phyloP scores from a whole-genome alignment of 2,113 vertebrate genomes.

The Globicephala melas region DNA sequence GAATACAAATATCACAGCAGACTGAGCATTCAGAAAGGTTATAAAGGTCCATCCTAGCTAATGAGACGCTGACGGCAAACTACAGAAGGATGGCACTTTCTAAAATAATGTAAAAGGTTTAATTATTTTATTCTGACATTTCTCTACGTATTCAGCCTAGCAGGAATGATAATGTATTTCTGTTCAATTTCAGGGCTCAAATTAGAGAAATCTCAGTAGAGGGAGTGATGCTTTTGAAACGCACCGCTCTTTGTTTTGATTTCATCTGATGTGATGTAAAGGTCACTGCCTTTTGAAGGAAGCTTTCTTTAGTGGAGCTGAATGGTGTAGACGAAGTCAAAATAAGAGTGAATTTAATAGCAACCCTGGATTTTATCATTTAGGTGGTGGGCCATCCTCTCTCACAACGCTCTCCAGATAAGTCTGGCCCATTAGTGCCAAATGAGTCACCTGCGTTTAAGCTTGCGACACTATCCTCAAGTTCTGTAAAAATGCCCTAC shows the following conservation, averaged over 20 bases:
- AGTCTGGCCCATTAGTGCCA: background rate
- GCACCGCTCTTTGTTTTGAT: constrained; percentile 18
- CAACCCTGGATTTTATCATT: constrained; percentile 15
- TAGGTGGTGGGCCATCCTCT: background rate
- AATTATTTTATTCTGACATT: constrained; percentile 47
- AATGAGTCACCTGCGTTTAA: background rate
- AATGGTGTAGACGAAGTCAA: background rate
- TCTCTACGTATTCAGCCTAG: background rate
- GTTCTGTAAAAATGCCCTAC: background rate
- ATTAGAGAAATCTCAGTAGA: background rate
- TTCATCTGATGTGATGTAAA: constrained; percentile 36
- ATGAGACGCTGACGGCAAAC: background rate
- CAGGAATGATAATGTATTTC: background rate
- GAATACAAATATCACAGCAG: background rate
- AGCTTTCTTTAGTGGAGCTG: constrained; percentile 18
- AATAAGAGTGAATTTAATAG: background rate
- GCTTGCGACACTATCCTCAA: background rate
- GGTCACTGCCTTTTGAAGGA: constrained; percentile 30
- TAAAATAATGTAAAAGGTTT: background rate
- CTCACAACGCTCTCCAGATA: background rate
- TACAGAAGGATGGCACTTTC: background rate
- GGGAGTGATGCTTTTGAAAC: constrained; percentile 2
- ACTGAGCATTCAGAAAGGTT: background rate
- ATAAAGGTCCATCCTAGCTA: background rate
- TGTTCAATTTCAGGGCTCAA: constrained; percentile 39